Percentiles rank a stretch among this genome's conserved stretches.
Evolutionary conservation across 2,797 vertebrate genomes (phyloP).

Genomic region (Channallabes apus): DNA sequence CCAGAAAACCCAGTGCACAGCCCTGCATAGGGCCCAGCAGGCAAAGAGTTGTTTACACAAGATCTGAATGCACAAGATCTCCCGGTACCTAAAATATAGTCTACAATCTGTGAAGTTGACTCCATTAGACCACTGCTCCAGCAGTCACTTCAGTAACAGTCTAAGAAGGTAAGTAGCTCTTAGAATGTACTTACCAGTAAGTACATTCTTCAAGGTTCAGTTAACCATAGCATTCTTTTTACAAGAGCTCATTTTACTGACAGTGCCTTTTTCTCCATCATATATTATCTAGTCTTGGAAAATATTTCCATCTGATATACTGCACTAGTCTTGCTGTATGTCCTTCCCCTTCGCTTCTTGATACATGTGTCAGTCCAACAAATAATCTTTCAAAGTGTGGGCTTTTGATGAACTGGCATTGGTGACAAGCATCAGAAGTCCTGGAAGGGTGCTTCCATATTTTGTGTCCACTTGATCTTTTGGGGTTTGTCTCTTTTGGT

Average conservation of each 20-base stretch:
- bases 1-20: too few species aligned
- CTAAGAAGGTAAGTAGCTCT: not conserved
- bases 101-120: not conserved
- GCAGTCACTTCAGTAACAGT: not conserved
- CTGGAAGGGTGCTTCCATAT: not conserved
- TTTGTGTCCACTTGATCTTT: not conserved
- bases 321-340: not conserved
- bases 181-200: not conserved
- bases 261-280: not conserved
- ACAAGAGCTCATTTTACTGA: not conserved
- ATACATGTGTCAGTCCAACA: not conserved
- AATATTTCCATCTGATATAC: not conserved
- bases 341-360: not conserved
- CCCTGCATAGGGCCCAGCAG: too few species aligned
- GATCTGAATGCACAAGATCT: not conserved
- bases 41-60: not conserved
- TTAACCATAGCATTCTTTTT: not conserved
- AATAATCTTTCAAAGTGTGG: not conserved
- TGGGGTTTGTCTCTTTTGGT: not conserved
- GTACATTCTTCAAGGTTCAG: not conserved
- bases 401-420: not conserved
- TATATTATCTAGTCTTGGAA: not conserved
- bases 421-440: not conserved
- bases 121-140: not conserved
- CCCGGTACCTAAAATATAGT: not conserved